Evolutionary conservation across 2,888 invertebrate species (phyloP).

Genomic region (Tenthredo distinguenda): DNA sequence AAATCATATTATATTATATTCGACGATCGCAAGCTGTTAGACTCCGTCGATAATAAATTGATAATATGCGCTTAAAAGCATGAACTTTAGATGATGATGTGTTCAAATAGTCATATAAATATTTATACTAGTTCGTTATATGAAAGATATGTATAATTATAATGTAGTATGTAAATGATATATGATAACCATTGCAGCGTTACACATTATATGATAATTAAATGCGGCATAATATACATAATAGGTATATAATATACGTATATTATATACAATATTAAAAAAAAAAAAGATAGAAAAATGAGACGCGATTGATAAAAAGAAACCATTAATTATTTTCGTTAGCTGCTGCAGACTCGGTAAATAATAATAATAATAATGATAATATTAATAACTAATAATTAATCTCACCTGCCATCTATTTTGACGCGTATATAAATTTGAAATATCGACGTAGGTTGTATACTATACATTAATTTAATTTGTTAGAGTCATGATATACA

Average conservation of each 20-base stretch:
- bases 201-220: constrained; percentile 9
- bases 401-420: background rate
- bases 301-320: background rate
- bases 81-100: constrained; percentile 68
- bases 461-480: background rate
- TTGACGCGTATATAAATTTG: background rate
- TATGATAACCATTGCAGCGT: background rate
- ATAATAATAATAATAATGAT: background rate
- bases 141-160: background rate
- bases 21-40: constrained; percentile 57
- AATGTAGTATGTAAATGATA: constrained; percentile 4
- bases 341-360: background rate
- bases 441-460: background rate
- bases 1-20: constrained; percentile 21
- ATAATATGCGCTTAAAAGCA: constrained; percentile 64
- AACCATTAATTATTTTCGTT: background rate
- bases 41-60: constrained; percentile 63
- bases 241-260: background rate
- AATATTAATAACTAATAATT: background rate
- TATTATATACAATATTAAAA: background rate
- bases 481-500: background rate
- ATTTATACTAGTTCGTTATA: constrained; percentile 54
- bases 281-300: background rate
- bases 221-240: background rate
- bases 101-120: constrained; percentile 62